phyloP scores from a whole-genome alignment of 1,140 invertebrate genomes.

The Drosophila pseudoananassae region DNA sequence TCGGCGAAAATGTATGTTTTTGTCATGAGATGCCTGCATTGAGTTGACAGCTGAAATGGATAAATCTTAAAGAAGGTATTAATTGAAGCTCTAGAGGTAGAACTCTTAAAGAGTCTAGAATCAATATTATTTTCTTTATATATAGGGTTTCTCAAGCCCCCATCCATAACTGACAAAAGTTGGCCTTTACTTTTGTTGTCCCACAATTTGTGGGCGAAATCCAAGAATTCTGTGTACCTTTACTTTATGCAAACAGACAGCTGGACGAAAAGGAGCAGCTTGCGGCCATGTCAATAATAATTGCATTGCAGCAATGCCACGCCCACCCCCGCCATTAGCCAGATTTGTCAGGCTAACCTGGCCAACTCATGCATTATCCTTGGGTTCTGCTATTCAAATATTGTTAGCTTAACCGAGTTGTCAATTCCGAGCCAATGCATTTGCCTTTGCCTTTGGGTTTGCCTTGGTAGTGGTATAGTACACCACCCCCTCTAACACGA shows the following conservation, averaged over 20 bases:
- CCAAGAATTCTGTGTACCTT: constrained; percentile 41
- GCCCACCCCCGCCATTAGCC: constrained; percentile 35
- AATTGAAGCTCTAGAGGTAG: not conserved
- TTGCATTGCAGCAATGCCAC: constrained; percentile 32
- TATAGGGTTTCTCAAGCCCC: not conserved
- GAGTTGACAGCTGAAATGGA: constrained; percentile 28
- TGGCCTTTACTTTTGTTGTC: constrained; percentile 29
- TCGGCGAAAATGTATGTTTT: constrained; percentile 31
- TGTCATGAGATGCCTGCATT: constrained; percentile 22
- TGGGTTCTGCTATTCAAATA: constrained; percentile 70
- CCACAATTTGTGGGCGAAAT: constrained; percentile 32
- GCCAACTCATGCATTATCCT: constrained; percentile 56
- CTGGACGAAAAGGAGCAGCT: constrained; percentile 8
- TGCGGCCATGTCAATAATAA: constrained; percentile 62
- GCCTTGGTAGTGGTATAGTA: constrained; percentile 2
- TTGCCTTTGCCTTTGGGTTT: constrained; percentile 54
- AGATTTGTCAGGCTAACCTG: constrained; percentile 44
- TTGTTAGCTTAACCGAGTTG: constrained; percentile 77
- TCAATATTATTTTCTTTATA: not conserved
- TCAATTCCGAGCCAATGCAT: constrained; percentile 75
- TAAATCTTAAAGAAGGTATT: not conserved
- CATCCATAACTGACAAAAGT: constrained; percentile 26
- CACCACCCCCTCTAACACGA: constrained; percentile 30
- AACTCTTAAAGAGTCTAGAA: not conserved
- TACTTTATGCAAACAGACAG: constrained; percentile 44